Evolutionary conservation across 2,888 invertebrate genomes (phyloP).

Genomic region (Lomographa bimaculata): DNA sequence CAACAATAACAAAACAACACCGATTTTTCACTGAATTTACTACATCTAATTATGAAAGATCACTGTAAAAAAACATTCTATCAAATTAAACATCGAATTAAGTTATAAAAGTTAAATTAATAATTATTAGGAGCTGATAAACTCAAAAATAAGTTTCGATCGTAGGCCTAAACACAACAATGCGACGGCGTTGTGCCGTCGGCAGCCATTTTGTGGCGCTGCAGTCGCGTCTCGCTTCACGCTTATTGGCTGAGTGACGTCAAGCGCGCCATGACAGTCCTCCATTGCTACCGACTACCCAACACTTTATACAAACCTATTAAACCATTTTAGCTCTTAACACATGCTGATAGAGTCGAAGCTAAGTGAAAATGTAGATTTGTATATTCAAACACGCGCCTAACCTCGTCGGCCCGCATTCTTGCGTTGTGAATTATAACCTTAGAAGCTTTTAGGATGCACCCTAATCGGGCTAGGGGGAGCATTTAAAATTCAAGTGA

Average conservation of each 20-base stretch:
- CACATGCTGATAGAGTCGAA: slow-evolving; percentile 29
- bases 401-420: slow-evolving; percentile 76
- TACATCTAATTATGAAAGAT: slow-evolving; percentile 13
- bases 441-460: slow-evolving; percentile 79
- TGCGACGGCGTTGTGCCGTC: slow-evolving; percentile 72
- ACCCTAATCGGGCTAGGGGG: slow-evolving; percentile 74
- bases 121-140: slow-evolving; percentile 16
- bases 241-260: slow-evolving; percentile 81
- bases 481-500: slow-evolving; percentile 72
- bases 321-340: slow-evolving; percentile 49
- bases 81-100: neutral
- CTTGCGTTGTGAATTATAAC: slow-evolving; percentile 74
- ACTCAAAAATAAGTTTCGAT: slow-evolving; percentile 38
- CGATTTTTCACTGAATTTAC: slow-evolving; percentile 38
- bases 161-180: slow-evolving; percentile 78
- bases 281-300: slow-evolving; percentile 68
- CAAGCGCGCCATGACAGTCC: slow-evolving; percentile 77
- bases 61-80: slow-evolving; percentile 11
- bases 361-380: slow-evolving; percentile 36
- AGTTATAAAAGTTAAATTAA: neutral
- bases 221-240: slow-evolving; percentile 64
- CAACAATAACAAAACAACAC: slow-evolving; percentile 43
- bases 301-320: slow-evolving; percentile 39
- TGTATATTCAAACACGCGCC: slow-evolving; percentile 59
- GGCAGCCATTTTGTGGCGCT: slow-evolving; percentile 83